Conservation (phyloP, 2,113 vertebrate genomes). For the Tichodroma muraria region DNA sequence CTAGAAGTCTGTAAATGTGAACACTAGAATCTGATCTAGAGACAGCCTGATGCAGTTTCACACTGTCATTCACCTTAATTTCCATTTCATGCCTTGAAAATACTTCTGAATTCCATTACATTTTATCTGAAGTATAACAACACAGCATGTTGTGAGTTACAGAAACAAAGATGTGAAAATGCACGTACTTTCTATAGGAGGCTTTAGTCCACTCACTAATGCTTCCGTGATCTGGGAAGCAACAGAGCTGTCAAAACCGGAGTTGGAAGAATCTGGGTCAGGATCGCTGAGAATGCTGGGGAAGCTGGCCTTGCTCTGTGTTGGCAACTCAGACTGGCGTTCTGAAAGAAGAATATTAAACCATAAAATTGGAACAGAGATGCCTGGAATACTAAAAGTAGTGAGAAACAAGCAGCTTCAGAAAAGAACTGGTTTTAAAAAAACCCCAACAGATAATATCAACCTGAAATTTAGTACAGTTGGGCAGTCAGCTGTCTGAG, state of each 20-base stretch:
- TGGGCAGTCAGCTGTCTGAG: neutral
- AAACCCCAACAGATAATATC: neutral
- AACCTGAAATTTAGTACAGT: neutral
- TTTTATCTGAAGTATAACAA: neutral
- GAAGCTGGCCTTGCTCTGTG: conserved; percentile 96
- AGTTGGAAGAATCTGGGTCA: conserved; percentile 96
- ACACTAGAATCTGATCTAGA: neutral
- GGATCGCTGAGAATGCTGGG: conserved; percentile 96
- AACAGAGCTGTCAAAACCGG: conserved; percentile 94
- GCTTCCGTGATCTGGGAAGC: conserved; percentile 97
- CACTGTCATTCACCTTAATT: neutral
- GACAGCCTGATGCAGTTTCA: neutral
- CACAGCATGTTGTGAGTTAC: neutral
- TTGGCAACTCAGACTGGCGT: conserved; percentile 95
- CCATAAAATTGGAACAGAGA: conserved; percentile 11
- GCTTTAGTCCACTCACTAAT: conserved; percentile 92
- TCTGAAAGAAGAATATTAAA: conserved; percentile 71
- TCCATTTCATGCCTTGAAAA: neutral
- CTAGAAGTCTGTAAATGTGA: neutral
- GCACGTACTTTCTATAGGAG: conserved; percentile 92
- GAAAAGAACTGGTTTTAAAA: neutral
- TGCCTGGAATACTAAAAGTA: neutral
- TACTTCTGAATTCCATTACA: neutral
- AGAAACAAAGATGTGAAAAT: neutral
- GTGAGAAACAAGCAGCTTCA: neutral